A percentile compares a stretch with the other conserved stretches of the same genome.
These are phyloP conservation scores for Heliconius hermathena DNA, from an alignment of 1,140 invertebrate species.

Conservation along the genomic window DNA sequence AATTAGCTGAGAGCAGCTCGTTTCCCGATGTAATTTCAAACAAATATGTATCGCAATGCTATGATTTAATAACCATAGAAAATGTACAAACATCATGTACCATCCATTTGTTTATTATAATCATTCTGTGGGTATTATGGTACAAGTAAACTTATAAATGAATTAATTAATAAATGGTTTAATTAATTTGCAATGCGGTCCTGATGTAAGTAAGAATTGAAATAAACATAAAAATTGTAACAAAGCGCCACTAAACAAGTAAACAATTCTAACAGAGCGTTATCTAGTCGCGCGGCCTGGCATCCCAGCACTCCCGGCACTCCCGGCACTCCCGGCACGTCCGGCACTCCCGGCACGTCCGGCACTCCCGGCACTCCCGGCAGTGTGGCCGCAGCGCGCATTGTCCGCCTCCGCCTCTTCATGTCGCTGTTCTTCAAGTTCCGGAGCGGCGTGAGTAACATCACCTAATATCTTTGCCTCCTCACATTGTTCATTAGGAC, in stretches of 20 bases:
- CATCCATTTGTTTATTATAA: no score
- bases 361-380: slow-evolving; percentile 32
- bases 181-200: not conserved
- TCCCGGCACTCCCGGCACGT: no score
- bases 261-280: not conserved
- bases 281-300: not conserved
- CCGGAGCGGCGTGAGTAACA: slow-evolving; percentile 47
- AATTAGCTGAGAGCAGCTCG: not conserved
- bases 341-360: slow-evolving; percentile 12
- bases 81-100: not conserved
- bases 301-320: slow-evolving; percentile 29
- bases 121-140: no score
- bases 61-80: not conserved
- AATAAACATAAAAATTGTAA: not conserved
- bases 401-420: slow-evolving; percentile 40
- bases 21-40: not conserved
- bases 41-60: not conserved
- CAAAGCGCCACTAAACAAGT: not conserved
- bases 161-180: no score
- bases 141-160: no score
- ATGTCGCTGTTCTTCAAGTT: slow-evolving; percentile 57
- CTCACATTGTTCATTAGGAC: not conserved
- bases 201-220: not conserved
- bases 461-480: not conserved
- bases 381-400: slow-evolving; percentile 51